A percentile compares a stretch with the other conserved stretches of the same genome.
Conservation (phyloP, 2,797 vertebrate species). For the Neosalanx taihuensis region DNA sequence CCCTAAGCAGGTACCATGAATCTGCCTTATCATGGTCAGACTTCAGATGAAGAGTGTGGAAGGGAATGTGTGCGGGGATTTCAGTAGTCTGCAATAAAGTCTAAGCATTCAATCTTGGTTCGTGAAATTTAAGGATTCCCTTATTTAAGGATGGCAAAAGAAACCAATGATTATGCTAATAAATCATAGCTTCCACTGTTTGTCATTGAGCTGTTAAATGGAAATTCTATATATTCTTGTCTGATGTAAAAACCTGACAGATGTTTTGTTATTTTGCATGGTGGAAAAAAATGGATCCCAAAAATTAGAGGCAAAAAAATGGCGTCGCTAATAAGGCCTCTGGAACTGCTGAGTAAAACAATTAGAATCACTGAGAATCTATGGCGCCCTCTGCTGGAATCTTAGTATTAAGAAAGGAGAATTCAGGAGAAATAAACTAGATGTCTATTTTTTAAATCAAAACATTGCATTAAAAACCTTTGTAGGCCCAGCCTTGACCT, state of each 20-base stretch:
- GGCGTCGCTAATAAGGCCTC: no score
- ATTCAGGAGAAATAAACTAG: neutral
- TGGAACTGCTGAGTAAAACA: no score
- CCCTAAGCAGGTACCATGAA: neutral
- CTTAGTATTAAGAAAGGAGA: neutral
- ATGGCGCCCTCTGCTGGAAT: constrained; percentile 45
- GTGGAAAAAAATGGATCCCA: no score
- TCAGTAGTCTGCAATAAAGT: neutral
- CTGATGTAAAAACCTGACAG: no score
- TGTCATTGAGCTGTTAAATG: constrained; percentile 28
- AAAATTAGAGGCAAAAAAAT: no score
- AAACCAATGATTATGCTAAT: constrained; percentile 39
- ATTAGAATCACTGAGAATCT: neutral
- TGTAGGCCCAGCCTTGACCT: no score
- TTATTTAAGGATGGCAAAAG: constrained; percentile 26
- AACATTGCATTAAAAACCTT: neutral
- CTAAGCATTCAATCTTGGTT: neutral
- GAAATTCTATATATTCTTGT: neutral
- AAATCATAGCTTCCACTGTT: constrained; percentile 28
- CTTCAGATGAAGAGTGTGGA: neutral
- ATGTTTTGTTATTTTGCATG: no score
- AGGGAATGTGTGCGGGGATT: neutral
- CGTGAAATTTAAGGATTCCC: neutral
- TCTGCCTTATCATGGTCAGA: neutral
- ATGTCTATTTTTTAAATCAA: neutral